A percentile compares a stretch with the other conserved stretches of the same genome.
These are phyloP conservation scores for Neolamprologus multifasciatus DNA, from an alignment of 2,797 vertebrate genomes.

Conservation along the genomic window DNA sequence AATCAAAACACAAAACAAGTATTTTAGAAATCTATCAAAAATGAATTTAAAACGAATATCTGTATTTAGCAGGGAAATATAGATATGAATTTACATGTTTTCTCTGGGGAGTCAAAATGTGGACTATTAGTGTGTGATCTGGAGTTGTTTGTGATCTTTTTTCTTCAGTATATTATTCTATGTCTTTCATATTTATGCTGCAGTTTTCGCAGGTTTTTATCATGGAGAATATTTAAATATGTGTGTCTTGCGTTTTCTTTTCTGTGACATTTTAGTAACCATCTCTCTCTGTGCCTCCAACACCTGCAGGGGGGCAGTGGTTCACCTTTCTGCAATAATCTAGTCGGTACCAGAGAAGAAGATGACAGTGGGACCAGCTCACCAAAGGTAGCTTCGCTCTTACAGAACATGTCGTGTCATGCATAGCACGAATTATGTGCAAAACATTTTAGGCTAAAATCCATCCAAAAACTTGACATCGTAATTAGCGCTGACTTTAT, in stretches of 20 bases:
- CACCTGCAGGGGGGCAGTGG: conserved; percentile 35
- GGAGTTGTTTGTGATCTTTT: not conserved
- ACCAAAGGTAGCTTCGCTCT: conserved; percentile 42
- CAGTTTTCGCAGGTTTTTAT: not conserved
- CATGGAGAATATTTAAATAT: not conserved
- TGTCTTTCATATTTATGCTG: not conserved
- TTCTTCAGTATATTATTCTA: not conserved
- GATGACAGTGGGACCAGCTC: conserved; percentile 59
- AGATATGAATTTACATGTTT: not conserved
- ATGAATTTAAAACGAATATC: not conserved
- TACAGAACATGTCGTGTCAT: not conserved
- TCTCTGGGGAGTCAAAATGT: not conserved
- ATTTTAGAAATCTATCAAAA: not conserved
- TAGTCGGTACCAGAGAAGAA: conserved; percentile 59
- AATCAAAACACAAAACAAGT: not conserved
- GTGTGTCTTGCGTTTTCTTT: not conserved
- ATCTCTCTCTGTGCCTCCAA: not conserved
- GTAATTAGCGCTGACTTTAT: not conserved
- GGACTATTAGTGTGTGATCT: not conserved
- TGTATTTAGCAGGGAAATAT: not conserved
- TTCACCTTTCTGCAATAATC: conserved; percentile 60
- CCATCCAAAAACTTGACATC: not conserved
- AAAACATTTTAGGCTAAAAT: not conserved
- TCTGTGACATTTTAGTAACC: not conserved
- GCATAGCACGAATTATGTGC: not conserved